Base-by-base conservation (phyloP, 64 coral and sea anemone species). In the Acropora tenuis region DNA sequence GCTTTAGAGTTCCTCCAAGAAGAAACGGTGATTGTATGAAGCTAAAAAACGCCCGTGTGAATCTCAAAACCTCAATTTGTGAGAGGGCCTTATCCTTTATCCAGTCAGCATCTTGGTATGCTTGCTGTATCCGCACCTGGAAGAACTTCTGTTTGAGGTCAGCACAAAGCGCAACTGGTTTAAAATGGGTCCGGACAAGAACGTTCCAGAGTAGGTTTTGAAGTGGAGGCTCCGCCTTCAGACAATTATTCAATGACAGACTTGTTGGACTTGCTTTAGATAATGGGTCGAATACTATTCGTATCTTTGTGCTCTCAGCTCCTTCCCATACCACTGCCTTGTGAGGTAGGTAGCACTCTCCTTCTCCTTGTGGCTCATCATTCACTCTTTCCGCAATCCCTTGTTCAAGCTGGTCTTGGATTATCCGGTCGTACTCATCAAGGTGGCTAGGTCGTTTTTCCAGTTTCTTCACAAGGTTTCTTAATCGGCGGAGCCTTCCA, bases 21-120 rank as follows among this genome's bases (percentile, higher is more conserved):
- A 79, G 58, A 80, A 89, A 89, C 48, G 57, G 88, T 48, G 88
- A 89, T 18, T 80, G 88, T 11, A 80, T 66, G 30, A 88, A 41
- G 8, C 88, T 43, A 41, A 79, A 89, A 12, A 89, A 48, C 4
- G 30, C 30, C 30, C 30, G 30, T 30, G 30, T 30, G 30, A 30
- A 30, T 30, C 30, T 30, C 30, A 30, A 30, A 30, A 30, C 63
- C 1, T 87, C 69, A 10, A 73, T 15, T 8, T 69, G 40, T 49
- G 85, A 75, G 8, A 6, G 15, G 68, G 74, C 68, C 48, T 74
- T 87, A 40, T 87, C 69, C 49, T 74, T 87, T 47, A 75, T 41
- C 85, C 85, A 75, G 66, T 83, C 5, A 1, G 18, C 80, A 11
- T 59, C 80, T 5, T 47, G 13, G 50, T 63, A 50, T 59, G 48